These are phyloP conservation scores for Motacilla alba DNA, from an alignment of 2,113 vertebrate species.

Conservation along the genomic window DNA sequence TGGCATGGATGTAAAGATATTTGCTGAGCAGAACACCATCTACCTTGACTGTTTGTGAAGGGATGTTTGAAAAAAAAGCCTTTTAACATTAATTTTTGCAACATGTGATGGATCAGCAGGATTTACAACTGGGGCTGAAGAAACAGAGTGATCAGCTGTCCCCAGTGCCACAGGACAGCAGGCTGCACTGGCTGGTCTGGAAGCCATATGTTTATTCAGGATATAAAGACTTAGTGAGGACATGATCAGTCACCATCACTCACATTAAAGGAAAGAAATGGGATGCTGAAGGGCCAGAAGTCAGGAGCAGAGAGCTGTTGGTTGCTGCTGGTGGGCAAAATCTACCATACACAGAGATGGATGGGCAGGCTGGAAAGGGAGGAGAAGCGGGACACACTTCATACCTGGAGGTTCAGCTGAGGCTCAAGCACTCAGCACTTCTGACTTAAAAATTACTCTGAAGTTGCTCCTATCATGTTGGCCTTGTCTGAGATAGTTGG, in stretches of 20 bases:
- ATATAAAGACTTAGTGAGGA: neutral
- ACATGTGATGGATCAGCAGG: neutral
- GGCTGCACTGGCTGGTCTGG: neutral
- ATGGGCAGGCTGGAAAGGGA: neutral
- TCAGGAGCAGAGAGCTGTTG: neutral
- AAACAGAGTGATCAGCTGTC: neutral
- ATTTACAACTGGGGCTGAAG: neutral
- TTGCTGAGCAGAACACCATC: neutral
- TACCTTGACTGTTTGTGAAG: neutral
- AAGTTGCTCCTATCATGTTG: neutral
- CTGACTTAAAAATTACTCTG: neutral
- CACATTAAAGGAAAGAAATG: neutral
- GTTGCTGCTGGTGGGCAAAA: neutral
- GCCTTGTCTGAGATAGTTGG: neutral
- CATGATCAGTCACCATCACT: neutral
- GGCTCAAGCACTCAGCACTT: neutral
- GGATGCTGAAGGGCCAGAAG: neutral
- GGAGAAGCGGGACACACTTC: neutral
- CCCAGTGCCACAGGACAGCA: neutral
- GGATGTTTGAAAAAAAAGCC: conserved; percentile 31
- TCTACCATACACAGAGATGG: neutral
- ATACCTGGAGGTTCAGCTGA: neutral
- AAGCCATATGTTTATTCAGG: neutral
- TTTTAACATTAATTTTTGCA: neutral
- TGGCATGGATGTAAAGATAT: neutral